phyloP scores from a whole-genome alignment of 2,888 invertebrate species.

The Anarsia innoxiella region DNA sequence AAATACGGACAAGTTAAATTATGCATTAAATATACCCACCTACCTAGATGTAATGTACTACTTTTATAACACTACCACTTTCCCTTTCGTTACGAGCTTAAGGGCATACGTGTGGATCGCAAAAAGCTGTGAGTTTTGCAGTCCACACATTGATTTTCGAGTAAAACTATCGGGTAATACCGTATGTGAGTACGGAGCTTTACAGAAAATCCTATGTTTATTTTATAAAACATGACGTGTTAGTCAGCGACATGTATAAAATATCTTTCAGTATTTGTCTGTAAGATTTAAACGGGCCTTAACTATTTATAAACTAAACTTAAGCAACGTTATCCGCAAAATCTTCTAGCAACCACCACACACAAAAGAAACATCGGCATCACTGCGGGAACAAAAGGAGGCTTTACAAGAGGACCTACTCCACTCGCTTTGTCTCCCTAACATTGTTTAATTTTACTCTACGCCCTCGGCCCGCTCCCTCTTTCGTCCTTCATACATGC shows the following conservation, averaged over 20 bases:
- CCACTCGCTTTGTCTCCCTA: conserved; percentile 55
- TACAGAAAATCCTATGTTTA: neutral
- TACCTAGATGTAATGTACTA: no score
- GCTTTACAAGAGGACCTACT: conserved; percentile 47
- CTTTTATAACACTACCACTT: no score
- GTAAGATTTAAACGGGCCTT: no score
- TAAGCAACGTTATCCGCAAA: neutral
- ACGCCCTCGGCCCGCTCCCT: neutral
- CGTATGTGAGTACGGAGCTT: neutral
- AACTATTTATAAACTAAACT: neutral
- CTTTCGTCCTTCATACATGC: conserved; percentile 5
- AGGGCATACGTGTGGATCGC: no score
- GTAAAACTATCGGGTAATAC: no score
- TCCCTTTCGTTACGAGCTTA: no score
- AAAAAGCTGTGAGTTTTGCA: no score
- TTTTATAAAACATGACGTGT: neutral
- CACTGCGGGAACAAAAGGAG: conserved; percentile 53
- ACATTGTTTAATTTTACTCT: conserved; percentile 52
- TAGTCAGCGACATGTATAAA: neutral
- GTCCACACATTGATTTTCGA: no score
- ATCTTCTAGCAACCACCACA: conserved; percentile 13
- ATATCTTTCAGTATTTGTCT: neutral
- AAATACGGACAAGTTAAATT: no score
- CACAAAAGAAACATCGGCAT: conserved; percentile 45
- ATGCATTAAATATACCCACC: no score